These are phyloP conservation scores for Hyles vespertilio DNA, from an alignment of 1,140 invertebrate genomes.

Conservation along the genomic window DNA sequence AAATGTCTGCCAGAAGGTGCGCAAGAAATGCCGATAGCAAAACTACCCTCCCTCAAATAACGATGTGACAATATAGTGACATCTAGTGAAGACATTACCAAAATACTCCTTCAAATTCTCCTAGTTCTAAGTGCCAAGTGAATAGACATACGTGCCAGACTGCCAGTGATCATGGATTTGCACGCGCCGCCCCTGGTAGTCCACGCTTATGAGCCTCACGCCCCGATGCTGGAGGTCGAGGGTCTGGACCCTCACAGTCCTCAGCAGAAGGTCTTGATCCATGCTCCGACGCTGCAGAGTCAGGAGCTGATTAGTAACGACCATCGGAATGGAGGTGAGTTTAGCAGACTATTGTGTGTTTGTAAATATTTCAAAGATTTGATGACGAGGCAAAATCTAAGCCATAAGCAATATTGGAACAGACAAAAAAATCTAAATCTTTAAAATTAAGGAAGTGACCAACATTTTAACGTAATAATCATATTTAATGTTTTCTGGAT, in stretches of 20 bases:
- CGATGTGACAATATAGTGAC: conserved; percentile 47
- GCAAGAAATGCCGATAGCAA: conserved; percentile 48
- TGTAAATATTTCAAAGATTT: too few relatives aligned
- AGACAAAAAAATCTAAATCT: too few relatives aligned
- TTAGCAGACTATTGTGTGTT: not conserved
- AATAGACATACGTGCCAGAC: conserved; percentile 11
- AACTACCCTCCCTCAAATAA: conserved; percentile 13
- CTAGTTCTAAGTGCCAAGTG: not conserved
- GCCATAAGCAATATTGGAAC: too few relatives aligned
- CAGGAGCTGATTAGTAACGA: conserved; percentile 61
- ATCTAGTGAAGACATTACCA: conserved; percentile 22
- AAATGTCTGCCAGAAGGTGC: conserved; percentile 40
- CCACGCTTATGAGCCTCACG: conserved; percentile 64
- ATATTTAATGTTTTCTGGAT: too few relatives aligned
- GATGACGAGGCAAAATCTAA: too few relatives aligned
- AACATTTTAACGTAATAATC: too few relatives aligned
- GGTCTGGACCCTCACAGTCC: conserved; percentile 65
- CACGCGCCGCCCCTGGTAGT: conserved; percentile 58
- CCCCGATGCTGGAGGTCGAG: conserved; percentile 60
- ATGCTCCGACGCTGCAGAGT: conserved; percentile 55
- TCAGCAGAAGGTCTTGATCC: conserved; percentile 66
- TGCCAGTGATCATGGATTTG: conserved; percentile 48
- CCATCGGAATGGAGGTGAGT: conserved; percentile 65
- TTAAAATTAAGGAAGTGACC: too few relatives aligned
- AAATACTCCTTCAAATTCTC: conserved; percentile 58